Base-by-base conservation (phyloP, 2,113 vertebrate species). In the Mus pahari region DNA sequence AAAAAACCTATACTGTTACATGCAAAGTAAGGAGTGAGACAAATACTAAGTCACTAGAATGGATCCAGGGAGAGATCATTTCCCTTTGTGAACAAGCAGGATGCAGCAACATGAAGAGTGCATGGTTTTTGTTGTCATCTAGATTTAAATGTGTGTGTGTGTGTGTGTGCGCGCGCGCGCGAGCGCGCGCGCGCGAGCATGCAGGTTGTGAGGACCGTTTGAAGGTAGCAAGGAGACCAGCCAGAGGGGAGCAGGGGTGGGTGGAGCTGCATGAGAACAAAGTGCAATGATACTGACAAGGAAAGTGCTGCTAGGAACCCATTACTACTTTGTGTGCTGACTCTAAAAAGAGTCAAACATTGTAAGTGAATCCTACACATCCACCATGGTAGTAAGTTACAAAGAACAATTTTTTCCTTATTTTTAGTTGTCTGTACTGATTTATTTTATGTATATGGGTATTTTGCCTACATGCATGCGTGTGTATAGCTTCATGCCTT, bases 341-440 rank as follows among this genome's bases (percentile, higher is more conserved):
- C 60, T 48, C 16, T 20, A 45, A 12, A 31, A 42, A 48, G 2
- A 33, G 26, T 33, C 82, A 45, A 45, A 33, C 33, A 20, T 74
- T 90, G 91, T 39, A 92, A 87, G 22, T 89, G 64, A 66, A 19
- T 62, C 90, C 58, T 86, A 71, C 50, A 50, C 84, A 45, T 95
- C 75, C 74, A 53, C 90, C 82, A 33, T 92, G 75, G 77, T 60
- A 28, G 28, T 68, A 50, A 86, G 28, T 60, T 89, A 22, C 73
- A 81, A 92, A 78, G 71, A 53, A 60, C 19, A 71, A 53, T n/a
- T 62, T 19, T 78, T 5, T 33, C 31, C 39, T 64, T 45, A 45
- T 64, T 45, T 64, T 84, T 45, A 31, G 4, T 78, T 81, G n/a
- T 55, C 19, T n/a, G 4, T 50, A 14, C 64, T 50, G 36, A 13